These are phyloP conservation scores for Eumeta japonica DNA, from an alignment of 1,140 invertebrate genomes.

Conservation along the genomic window DNA sequence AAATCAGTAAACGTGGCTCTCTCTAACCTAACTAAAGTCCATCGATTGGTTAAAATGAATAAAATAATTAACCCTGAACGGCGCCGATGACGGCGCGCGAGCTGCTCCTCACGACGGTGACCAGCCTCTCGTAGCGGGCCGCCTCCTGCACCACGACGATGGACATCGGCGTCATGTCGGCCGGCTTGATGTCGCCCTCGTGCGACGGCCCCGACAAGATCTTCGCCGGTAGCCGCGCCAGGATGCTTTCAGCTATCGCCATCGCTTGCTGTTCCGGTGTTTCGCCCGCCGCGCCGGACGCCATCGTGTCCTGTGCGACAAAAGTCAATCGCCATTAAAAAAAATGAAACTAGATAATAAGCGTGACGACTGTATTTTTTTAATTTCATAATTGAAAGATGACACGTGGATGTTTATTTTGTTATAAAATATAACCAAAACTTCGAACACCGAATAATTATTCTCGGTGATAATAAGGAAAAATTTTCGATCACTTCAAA, in stretches of 20 bases:
- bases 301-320: constrained; percentile 44
- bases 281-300: constrained; percentile 48
- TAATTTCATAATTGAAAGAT: too few species aligned
- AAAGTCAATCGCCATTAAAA: not conserved
- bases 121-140: constrained; percentile 82
- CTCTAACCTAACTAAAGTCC: too few species aligned
- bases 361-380: too few species aligned
- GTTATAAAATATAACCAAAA: too few species aligned
- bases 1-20: too few species aligned
- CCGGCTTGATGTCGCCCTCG: constrained; percentile 75
- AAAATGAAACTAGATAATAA: too few species aligned
- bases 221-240: constrained; percentile 68
- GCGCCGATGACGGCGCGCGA: constrained; percentile 81
- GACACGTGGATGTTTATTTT: too few species aligned
- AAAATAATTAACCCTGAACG: constrained; percentile 72
- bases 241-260: constrained; percentile 69
- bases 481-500: too few species aligned
- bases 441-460: not conserved
- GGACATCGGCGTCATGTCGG: constrained; percentile 79
- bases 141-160: constrained; percentile 93
- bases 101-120: constrained; percentile 72
- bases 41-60: constrained; percentile 3
- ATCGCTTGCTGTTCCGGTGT: constrained; percentile 70
- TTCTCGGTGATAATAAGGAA: too few species aligned
- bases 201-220: constrained; percentile 69